Base-by-base conservation (phyloP, 2,797 vertebrate species). In the Anisognathus igniventris region DNA sequence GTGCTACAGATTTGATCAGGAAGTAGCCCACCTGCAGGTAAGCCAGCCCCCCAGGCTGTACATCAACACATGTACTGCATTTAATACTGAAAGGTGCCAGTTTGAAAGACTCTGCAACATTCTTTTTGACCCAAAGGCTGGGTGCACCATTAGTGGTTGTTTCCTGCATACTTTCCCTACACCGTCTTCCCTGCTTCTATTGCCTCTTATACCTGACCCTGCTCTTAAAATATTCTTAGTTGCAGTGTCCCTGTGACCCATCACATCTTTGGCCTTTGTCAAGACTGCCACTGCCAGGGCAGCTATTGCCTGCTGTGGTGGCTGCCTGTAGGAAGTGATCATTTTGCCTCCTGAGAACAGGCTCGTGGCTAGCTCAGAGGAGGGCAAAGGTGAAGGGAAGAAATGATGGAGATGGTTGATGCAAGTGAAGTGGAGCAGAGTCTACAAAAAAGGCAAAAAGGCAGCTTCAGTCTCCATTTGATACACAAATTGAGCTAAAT, bases 381-480 rank as follows among this genome's bases (percentile, higher is more conserved):
- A 77, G 40, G 40, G 51, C 39, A 64, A 79, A 89, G 76, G 44
- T n/a, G 37, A 82, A 74, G 21, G 62, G 66, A 80, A 91, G 77
- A 88, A 94, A 83, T 20, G 10, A 90, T 57, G 33, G 79, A 78
- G 70, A 45, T 66, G 80, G 66, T 27, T 76, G 82, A 81, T 67
- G 57, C 79, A 90, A 81, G 77, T 64, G 85, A 90, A 92, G 47
- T 77, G 79, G 82, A 93, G 65, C 76, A 78, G 86, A 88, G 62
- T 88, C 86, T 93, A 95, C 66, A 90, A 77, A 93, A 89, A 90
- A 95, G 81, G 61, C 61, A 94, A 93, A 92, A 93, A 82, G 68
- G 91, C 85, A 93, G 79, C 88, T 93, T 95, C 93, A 95, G 75
- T 90, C 83, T 96, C 92, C 86, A 92, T 96, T 76, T 90, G 90